Base-by-base conservation (phyloP, 2,888 invertebrate genomes). In the Ophion slaviceki region DNA sequence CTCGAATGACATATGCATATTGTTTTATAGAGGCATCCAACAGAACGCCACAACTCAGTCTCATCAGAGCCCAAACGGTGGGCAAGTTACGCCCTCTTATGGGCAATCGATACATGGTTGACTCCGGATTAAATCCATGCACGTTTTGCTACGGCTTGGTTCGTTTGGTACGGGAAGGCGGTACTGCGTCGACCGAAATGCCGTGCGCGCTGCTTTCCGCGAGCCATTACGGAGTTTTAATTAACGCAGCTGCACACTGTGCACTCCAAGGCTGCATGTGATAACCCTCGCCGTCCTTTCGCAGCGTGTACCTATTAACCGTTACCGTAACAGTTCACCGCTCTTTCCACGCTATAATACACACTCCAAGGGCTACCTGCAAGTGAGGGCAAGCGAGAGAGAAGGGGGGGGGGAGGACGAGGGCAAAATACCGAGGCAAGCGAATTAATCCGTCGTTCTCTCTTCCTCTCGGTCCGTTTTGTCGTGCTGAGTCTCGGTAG, bases 201-300 rank as follows among this genome's bases (percentile, higher is more conserved):
- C 80, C 80, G 80, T 68, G 67, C 80, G 82, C 87, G 85, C 83
- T 76, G 87, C 88, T 70, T 70, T 71, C 61, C 70, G 89, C 89
- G 89, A 90, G 88, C 89, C 88, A 87, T 89, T 89, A 88, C 88
- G 87, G 89, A 90, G 89, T 90, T 90, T 91, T 90, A 91, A 91
- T 91, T 91, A 91, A 91, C 85, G 85, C 87, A 86, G 86, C 87
- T 86, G 84, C 82, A 77, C 72, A 68, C 61, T 66, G 64, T 72
- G 74, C 85, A 75, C 80, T 82, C 82, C 79, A 72, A 71, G 84
- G 80, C 83, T 82, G 83, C 77, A 83, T 86, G 81, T 84, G 78
- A 84, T 71, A 80, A 75, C 64, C 74, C 79, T 78, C 82, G 24
- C 80, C 84, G 82, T 72, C 85, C 77, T 83, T 76, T 77, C 75